Evolutionary conservation across 2,888 invertebrate species (phyloP).

Genomic region (Tiliacea aurago): DNA sequence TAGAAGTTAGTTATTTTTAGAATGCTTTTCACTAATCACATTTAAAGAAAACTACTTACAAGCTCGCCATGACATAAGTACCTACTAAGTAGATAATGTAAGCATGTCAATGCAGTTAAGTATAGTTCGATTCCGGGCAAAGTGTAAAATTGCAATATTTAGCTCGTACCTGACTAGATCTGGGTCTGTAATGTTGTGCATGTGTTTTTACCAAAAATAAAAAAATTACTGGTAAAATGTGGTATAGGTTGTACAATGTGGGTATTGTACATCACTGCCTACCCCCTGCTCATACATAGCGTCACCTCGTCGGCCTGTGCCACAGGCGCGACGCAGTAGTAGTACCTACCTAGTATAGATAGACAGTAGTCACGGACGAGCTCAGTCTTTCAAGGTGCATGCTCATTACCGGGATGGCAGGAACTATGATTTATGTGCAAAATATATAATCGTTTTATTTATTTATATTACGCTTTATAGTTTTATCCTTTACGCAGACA

Average conservation of each 20-base stretch:
- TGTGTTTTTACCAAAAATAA: no score
- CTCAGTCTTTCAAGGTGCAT: constrained; percentile 28
- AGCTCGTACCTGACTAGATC: no score
- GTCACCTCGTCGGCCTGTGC: neutral
- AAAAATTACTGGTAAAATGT: neutral
- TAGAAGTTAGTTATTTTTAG: neutral
- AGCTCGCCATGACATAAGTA: neutral
- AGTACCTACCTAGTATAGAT: no score
- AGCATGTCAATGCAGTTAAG: neutral
- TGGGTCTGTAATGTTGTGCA: no score
- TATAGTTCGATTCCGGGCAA: neutral
- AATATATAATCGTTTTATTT: no score
- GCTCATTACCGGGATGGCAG: constrained; percentile 1
- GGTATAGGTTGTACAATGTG: neutral
- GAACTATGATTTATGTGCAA: neutral
- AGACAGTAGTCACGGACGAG: no score
- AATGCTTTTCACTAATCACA: constrained; percentile 1
- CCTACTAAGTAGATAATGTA: no score
- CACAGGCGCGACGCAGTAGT: neutral
- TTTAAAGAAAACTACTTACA: neutral
- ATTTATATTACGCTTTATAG: constrained; percentile 1
- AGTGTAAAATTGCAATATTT: neutral
- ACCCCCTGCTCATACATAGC: neutral
- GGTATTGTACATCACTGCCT: neutral
- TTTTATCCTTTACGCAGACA: constrained; percentile 36